These are phyloP conservation scores for Metaphire vulgaris DNA, from an alignment of 1,140 invertebrate genomes.

Conservation along the genomic window DNA sequence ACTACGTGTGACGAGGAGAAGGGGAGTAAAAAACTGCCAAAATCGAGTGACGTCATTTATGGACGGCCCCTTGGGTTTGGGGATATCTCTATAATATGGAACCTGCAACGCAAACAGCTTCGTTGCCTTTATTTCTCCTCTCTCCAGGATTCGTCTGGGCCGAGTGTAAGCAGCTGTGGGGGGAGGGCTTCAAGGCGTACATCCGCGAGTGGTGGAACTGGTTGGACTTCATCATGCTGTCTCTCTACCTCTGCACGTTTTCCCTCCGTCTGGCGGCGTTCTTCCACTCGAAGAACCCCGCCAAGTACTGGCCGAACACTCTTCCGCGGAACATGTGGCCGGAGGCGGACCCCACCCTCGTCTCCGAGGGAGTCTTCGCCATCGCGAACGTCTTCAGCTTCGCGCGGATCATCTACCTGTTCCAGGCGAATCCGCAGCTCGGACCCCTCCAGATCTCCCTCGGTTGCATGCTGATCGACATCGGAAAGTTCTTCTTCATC, in stretches of 20 bases:
- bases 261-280: slow-evolving; percentile 49
- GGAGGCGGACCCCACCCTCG: slow-evolving; percentile 45
- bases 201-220: slow-evolving; percentile 92
- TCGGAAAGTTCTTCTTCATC: slow-evolving; percentile 56
- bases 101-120: no score
- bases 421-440: slow-evolving; percentile 54
- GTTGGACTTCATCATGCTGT: slow-evolving; percentile 79
- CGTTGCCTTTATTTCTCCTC: no score
- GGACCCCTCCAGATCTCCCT: slow-evolving; percentile 56
- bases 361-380: slow-evolving; percentile 51
- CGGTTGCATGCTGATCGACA: slow-evolving; percentile 57
- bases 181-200: slow-evolving; percentile 79
- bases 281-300: slow-evolving; percentile 42
- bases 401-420: slow-evolving; percentile 51
- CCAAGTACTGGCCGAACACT: slow-evolving; percentile 40
- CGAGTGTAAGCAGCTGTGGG: slow-evolving; percentile 79
- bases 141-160: slow-evolving; percentile 81
- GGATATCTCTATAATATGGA: no score
- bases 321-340: slow-evolving; percentile 46
- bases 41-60: no score
- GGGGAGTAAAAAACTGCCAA: no score
- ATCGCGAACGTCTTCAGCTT: slow-evolving; percentile 53
- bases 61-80: no score
- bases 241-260: slow-evolving; percentile 54
- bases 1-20: no score